phyloP scores from a whole-genome alignment of 2,797 vertebrate genomes.

The Glyptemys insculpta region DNA sequence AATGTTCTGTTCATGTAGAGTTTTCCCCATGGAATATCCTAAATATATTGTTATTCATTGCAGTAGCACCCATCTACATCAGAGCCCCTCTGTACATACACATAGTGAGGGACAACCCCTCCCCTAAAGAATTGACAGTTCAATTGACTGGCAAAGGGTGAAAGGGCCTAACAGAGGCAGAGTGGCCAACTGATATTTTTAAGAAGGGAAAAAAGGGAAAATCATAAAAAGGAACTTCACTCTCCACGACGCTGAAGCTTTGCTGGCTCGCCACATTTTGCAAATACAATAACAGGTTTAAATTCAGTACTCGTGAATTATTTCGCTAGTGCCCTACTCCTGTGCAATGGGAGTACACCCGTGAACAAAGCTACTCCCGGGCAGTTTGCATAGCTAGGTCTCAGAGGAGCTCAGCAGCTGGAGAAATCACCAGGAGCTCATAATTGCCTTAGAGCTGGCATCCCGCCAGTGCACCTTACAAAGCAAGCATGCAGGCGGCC shows the following conservation, averaged over 20 bases:
- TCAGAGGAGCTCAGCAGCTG: not conserved
- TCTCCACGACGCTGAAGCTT: not conserved
- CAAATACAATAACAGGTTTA: not conserved
- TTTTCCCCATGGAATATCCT: not conserved
- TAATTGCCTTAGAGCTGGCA: not conserved
- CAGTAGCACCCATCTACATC: not conserved
- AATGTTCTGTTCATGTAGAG: not conserved
- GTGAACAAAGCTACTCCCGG: not conserved
- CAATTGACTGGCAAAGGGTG: not conserved
- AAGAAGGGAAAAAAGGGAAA: not conserved
- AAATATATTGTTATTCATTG: not conserved
- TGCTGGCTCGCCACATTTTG: rapidly evolving
- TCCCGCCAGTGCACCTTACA: not conserved
- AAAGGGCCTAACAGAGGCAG: not conserved
- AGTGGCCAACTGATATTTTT: not conserved
- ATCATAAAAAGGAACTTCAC: not conserved
- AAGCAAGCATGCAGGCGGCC: not conserved
- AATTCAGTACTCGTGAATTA: not conserved
- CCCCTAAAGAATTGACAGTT: not conserved
- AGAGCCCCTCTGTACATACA: not conserved
- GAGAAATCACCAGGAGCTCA: not conserved
- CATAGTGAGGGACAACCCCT: not conserved
- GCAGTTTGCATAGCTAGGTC: not conserved
- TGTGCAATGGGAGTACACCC: not conserved
- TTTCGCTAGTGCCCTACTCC: not conserved